Evolutionary conservation across 2,888 invertebrate species (phyloP).

Genomic region (Drosophila koepferae): DNA sequence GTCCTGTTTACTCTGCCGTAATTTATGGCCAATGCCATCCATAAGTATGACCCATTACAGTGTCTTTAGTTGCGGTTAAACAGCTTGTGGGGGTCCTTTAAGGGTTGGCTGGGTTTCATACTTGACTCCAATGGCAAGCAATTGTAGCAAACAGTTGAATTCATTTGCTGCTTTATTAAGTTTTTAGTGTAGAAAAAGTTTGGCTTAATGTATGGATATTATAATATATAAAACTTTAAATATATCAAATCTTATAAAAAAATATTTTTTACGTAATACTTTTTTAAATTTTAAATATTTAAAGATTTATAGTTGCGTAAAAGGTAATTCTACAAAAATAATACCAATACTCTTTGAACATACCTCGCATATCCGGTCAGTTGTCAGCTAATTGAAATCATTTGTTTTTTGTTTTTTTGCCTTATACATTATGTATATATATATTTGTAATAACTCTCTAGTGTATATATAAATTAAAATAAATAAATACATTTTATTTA

Average conservation of each 20-base stretch:
- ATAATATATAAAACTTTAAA: not conserved
- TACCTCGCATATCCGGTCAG: not conserved
- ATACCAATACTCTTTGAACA: not conserved
- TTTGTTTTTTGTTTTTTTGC: slow-evolving; percentile 48
- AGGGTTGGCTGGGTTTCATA: not conserved
- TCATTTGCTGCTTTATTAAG: not conserved
- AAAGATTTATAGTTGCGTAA: too few relatives aligned
- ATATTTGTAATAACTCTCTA: slow-evolving; percentile 84
- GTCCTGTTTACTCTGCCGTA: slow-evolving; percentile 42
- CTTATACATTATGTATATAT: slow-evolving; percentile 83
- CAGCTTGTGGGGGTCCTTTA: not conserved
- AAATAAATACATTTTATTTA: slow-evolving; percentile 84
- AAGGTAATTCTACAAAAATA: too few relatives aligned
- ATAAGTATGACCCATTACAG: not conserved
- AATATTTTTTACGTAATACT: too few relatives aligned
- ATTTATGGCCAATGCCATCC: slow-evolving; percentile 29
- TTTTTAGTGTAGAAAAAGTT: not conserved
- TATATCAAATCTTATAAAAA: too few relatives aligned
- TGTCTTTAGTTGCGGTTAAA: slow-evolving; percentile 1
- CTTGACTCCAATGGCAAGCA: not conserved
- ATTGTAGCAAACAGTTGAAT: not conserved
- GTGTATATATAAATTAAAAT: slow-evolving; percentile 85
- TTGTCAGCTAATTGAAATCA: slow-evolving; percentile 9
- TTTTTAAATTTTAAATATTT: not conserved
- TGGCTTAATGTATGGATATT: not conserved